Evolutionary conservation across 2,797 vertebrate genomes (phyloP), one percentile per base, ranked within the genome.

Genomic region (Eptatretus atami): DNA sequence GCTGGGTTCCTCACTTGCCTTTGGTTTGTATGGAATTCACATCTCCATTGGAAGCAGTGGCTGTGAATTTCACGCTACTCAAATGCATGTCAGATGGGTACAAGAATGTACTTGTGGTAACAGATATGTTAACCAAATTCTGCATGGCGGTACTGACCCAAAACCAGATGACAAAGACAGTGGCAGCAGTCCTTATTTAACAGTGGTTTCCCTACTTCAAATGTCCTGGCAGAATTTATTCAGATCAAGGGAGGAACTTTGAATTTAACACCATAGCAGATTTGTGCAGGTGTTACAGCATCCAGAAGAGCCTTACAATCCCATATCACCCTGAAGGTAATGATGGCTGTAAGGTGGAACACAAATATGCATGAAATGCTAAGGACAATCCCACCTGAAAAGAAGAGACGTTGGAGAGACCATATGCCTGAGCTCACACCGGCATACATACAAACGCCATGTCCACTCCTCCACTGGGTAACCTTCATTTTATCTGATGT

Each of bases 281-380:
- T 15, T n/a, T 70, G 6, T 69, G 66, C 19, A 57, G 52, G 9
- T 9, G 67, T 6, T 68, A 70, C 11, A 12, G 64, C 1, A 70
- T 68, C 0, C 54, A 31, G 3, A 69, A 68, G 53, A 68, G 68
- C 4, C 66, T 5, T 44, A 44, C 4, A 8, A 44, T 8, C 31
- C 31, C 3, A 8, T 44, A 44, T 44, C 31, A 44, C 31, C 31
- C 66, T 1, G 63, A 69, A 15, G 64, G 66, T 11, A 68, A 68
- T 8, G 13, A 63, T 5, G 64, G 63, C 12, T 69, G 68, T 3
- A 31, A 31, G 65, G 12, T 69, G 68, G 12, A 70, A 67, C n/a
- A 55, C 65, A 53, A 69, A 64, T 1, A 70, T 69, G 66, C 68
- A 69, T 9, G 61, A 68, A 10, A 69, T 68, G 69, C 31, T 70